phyloP scores from a whole-genome alignment of 2,888 invertebrate species.

The Cactoblastis cactorum region DNA sequence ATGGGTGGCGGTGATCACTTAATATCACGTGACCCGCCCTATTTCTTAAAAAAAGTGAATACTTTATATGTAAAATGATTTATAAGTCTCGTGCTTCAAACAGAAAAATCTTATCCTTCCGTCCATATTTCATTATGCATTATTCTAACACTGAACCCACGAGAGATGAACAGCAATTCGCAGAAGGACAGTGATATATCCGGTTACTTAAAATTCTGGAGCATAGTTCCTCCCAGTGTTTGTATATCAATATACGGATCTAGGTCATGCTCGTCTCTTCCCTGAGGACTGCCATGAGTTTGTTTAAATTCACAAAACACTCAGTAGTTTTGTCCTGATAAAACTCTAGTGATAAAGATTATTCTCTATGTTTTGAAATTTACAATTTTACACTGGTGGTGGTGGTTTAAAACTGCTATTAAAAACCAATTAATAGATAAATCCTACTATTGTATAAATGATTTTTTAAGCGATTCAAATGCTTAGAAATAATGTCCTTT shows the following conservation, averaged over 20 bases:
- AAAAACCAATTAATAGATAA: too few species aligned
- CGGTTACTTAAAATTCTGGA: slow-evolving; percentile 6
- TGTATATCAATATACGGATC: slow-evolving; percentile 8
- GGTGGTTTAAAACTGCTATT: too few species aligned
- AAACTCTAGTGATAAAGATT: not conserved
- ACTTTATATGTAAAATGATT: too few species aligned
- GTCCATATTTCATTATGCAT: not conserved
- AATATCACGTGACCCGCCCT: too few species aligned
- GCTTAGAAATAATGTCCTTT: too few species aligned
- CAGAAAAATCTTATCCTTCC: too few species aligned
- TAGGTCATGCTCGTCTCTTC: slow-evolving; percentile 1
- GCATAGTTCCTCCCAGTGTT: not conserved
- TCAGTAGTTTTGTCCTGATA: not conserved
- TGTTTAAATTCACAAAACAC: slow-evolving; percentile 7
- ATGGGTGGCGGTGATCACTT: too few species aligned
- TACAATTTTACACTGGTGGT: not conserved
- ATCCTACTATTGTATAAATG: too few species aligned
- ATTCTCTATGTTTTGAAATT: not conserved
- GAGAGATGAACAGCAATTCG: not conserved
- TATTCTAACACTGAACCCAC: not conserved
- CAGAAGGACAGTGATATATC: slow-evolving; percentile 2
- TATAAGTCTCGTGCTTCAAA: too few species aligned
- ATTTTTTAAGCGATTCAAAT: too few species aligned
- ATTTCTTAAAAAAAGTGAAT: too few species aligned
- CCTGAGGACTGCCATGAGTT: not conserved